Evolutionary conservation across 1,140 invertebrate genomes (phyloP).

Genomic region (Sarcophaga peregrina): DNA sequence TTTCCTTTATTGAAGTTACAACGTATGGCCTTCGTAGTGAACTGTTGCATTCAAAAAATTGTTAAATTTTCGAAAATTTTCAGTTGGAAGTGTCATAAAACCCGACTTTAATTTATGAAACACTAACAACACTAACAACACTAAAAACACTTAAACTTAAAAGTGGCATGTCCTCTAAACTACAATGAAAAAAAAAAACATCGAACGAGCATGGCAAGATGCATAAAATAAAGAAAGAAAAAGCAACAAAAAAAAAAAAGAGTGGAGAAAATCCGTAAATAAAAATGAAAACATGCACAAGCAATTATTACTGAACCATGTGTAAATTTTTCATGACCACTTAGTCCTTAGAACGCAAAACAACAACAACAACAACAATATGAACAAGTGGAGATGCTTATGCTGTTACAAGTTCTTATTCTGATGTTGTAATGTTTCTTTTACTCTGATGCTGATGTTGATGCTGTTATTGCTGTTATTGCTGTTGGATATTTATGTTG

Average conservation of each 20-base stretch:
- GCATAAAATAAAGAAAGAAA: too few relatives aligned
- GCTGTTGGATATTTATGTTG: too few relatives aligned
- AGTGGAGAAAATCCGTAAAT: not conserved
- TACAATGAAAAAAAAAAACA: not conserved
- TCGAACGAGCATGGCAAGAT: too few relatives aligned
- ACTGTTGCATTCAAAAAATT: not conserved
- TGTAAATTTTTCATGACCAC: constrained; percentile 33
- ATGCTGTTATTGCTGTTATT: not conserved
- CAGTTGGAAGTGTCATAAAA: not conserved
- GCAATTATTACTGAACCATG: constrained; percentile 35
- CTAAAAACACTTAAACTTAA: constrained; percentile 3
- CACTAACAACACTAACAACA: not conserved
- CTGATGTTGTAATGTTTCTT: too few relatives aligned
- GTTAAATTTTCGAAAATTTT: not conserved
- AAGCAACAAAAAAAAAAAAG: too few relatives aligned
- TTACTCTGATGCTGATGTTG: too few relatives aligned
- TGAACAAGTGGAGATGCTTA: not conserved
- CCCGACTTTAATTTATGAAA: not conserved
- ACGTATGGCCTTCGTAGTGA: not conserved
- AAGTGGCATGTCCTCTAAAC: not conserved
- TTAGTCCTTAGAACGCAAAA: constrained; percentile 11
- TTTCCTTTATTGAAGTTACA: too few relatives aligned
- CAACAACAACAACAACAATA: not conserved
- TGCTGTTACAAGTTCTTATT: not conserved
- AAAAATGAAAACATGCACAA: constrained; percentile 36